Base-by-base conservation (phyloP, 2,888 invertebrate genomes). In the Sarcophaga subvicina region DNA sequence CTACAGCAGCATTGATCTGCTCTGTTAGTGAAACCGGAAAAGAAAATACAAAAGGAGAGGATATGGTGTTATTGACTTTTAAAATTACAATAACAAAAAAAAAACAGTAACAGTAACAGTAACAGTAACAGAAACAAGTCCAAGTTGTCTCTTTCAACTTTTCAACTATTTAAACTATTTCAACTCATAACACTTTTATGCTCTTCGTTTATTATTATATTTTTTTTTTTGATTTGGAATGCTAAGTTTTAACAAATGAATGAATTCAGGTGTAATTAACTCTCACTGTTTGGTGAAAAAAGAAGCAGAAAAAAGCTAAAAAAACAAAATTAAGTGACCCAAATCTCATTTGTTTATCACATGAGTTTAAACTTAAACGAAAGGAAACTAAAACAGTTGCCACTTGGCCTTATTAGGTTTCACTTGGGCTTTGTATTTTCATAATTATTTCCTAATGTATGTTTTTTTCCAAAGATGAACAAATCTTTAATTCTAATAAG, bases 21-120 rank as follows among this genome's bases (percentile, higher is more conserved):
- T 1, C 17, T 59, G 59, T 59, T 8, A 75, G 81, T 72, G 4
- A 72, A 78, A 83, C 67, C 78, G 67, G 83, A 78, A 67, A 67
- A 25, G 17, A 47, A 66, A 66, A 64, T 25, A 17, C 12, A 20
- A n/a, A n/a, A 64, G 45, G 45, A 22, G 49, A 62, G 45, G 66
- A 66, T 79, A 5, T 79, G 37, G 54, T 63, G 49, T 64, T 71
- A 37, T 64, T 71, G 64, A 71, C 70, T 79, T 71, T 64, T 10
- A 17, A 22, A 71, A n/a, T 45, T 25, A 59, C 17, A 54, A 54
- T 12, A 54, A 54, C 17, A 14, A 14, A 54, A 17, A 54, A 14
- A 54, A n/a, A n/a, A n/a, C n/a, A n/a, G n/a, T n/a, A n/a, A 17
- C 12, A 54, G 17, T 17, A 54, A 54, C 12, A 54, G 17, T 4